Evolutionary conservation across 1,140 invertebrate genomes (phyloP), one percentile per base, ranked within the genome.

Genomic region (Frieseomelitta varia): DNA sequence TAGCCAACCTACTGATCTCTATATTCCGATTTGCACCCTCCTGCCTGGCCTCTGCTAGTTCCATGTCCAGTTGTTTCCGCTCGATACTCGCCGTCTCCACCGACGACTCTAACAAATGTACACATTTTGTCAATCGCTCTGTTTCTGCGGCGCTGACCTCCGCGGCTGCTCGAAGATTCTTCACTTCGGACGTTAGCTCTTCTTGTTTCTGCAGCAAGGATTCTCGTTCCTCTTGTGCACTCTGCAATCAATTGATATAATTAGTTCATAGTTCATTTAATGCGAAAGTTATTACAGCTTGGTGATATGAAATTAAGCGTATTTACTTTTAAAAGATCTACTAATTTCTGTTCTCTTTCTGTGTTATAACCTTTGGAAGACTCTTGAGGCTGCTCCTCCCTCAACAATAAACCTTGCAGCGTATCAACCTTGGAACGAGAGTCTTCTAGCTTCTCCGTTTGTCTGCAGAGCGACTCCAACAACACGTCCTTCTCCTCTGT

Each of bases 401-500:
- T 95, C 47, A 97, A 93, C 56, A 97, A 92, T 53, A 97, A 91
- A 80, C 96, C 97, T 92, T 98, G 97, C 51, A 98, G 93, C 4
- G 97, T 97, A 84, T 96, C 96, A 58, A 97, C 96, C 93, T 97
- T 96, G 30, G 96, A 96, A 86, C 97, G 95, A 27, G 97, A 97
- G 90, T 98, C 97, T 93, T 98, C 98, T 0, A 99, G 94, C 94
- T 98, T 98, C 93, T 98, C 97, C 4, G 98, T 98, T 94, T 99
- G 98, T 24, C 97, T 96, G 92, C 98, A 98, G 4, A 99, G 95
- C n/a, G 98, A 98, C 92, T 99, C 98, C 51, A 99, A 96, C 75
- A 99, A 95, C 27, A 99, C 97, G 88, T 96, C 96, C 94, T 99
- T 99, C 94, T 99, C 98, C 89, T 98, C 97, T 56, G 96, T 95